phyloP scores from a whole-genome alignment of 92 coral and sea anemone genomes.

The Isaurus tuberculatus region DNA sequence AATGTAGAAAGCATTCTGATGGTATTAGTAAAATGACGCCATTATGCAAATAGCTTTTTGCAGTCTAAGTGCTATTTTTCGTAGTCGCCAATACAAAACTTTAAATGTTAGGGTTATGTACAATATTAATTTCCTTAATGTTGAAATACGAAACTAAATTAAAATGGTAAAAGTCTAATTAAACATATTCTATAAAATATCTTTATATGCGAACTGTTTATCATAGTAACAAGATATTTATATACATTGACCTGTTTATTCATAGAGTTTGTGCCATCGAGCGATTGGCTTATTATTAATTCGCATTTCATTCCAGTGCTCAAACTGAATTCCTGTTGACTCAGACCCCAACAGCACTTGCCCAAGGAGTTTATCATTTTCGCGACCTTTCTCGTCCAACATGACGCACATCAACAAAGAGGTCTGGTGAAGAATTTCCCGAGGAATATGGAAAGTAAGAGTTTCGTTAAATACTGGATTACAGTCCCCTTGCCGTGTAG shows the following conservation, averaged over 20 bases:
- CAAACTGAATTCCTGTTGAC: slow-evolving; percentile 89
- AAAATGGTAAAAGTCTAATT: not conserved
- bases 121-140: too few relatives aligned
- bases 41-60: too few relatives aligned
- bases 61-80: too few relatives aligned
- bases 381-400: slow-evolving; percentile 57
- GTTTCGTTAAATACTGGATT: slow-evolving; percentile 92
- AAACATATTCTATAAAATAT: not conserved
- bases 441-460: slow-evolving; percentile 88
- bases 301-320: slow-evolving; percentile 98
- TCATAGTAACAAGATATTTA: not conserved
- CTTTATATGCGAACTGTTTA: not conserved
- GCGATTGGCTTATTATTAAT: slow-evolving; percentile 90
- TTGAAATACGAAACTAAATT: not conserved
- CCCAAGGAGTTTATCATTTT: slow-evolving; percentile 72
- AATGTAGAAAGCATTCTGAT: too few relatives aligned
- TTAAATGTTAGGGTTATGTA: too few relatives aligned
- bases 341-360: slow-evolving; percentile 90
- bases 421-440: slow-evolving; percentile 89
- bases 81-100: too few relatives aligned
- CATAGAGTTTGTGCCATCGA: slow-evolving; percentile 90
- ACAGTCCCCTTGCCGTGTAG: slow-evolving; percentile 55
- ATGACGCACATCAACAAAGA: slow-evolving; percentile 74
- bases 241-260: not conserved
- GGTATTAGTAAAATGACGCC: too few relatives aligned